Percentiles rank a stretch among this genome's conserved stretches.
phyloP scores from a whole-genome alignment of 2,888 invertebrate genomes.

The Brachyptera putata region DNA sequence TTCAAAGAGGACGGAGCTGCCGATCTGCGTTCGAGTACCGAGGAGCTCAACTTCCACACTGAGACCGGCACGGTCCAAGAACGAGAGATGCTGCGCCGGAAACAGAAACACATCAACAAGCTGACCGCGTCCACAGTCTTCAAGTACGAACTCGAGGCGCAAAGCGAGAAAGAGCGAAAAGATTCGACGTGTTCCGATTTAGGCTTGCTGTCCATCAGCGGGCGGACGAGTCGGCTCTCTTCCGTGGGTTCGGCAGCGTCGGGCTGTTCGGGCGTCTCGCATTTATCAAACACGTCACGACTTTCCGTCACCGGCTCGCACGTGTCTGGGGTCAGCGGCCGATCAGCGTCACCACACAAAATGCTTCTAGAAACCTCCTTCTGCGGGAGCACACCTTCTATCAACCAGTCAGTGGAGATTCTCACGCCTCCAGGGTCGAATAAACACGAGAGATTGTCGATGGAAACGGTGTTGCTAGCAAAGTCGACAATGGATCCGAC shows the following conservation, averaged over 20 bases:
- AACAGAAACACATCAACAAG: slow-evolving; percentile 21
- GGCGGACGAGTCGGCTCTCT: slow-evolving; percentile 75
- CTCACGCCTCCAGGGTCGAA: slow-evolving; percentile 30
- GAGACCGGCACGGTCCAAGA: slow-evolving; percentile 51
- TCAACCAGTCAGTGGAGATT: slow-evolving; percentile 40
- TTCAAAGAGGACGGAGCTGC: slow-evolving; percentile 67
- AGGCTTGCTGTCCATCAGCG: slow-evolving; percentile 67
- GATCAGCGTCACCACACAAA: slow-evolving; percentile 78
- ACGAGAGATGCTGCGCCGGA: slow-evolving; percentile 32
- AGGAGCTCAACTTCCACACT: slow-evolving; percentile 74
- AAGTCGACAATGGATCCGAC: slow-evolving; percentile 23
- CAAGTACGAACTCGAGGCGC: slow-evolving; percentile 44
- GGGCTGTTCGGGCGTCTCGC: slow-evolving; percentile 38
- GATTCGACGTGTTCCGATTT: slow-evolving; percentile 55
- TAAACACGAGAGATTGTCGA: slow-evolving; percentile 30
- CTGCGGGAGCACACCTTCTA: slow-evolving; percentile 73
- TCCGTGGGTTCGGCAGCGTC: slow-evolving; percentile 60
- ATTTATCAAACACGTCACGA: slow-evolving; percentile 38
- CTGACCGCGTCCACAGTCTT: slow-evolving; percentile 42
- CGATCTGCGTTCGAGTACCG: slow-evolving; percentile 80
- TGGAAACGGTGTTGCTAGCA: slow-evolving; percentile 29
- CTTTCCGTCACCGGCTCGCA: slow-evolving; percentile 47
- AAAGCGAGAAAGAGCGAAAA: slow-evolving; percentile 42
- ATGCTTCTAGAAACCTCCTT: slow-evolving; percentile 87
- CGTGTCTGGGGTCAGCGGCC: slow-evolving; percentile 27